Base-by-base conservation (phyloP, 2,888 invertebrate species). In the Proisotoma minuta region DNA sequence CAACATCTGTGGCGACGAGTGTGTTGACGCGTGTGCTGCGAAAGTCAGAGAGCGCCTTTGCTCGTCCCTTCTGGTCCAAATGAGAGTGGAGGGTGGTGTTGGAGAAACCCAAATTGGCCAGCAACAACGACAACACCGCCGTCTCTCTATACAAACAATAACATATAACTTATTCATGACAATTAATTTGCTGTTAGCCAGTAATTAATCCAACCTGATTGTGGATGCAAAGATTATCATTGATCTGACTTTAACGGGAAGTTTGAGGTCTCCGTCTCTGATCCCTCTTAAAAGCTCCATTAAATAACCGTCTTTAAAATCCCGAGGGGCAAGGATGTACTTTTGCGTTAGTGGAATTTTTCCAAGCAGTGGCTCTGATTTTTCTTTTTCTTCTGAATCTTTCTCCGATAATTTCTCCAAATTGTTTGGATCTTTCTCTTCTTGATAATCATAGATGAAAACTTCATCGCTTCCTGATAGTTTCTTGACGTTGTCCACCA, bases 1-100 rank as follows among this genome's bases (percentile, higher is more conserved):
- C 98, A 0, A 99, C 94, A 80, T 98, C 96, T 0, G 99, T 99
- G 0, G 97, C 95, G 59, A 99, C 88, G 22, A 99, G 81, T 23
- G 97, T 91, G 74, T 87, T 87, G 5, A 88, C 84, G 59, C 87
- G 85, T 76, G 91, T 90, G 0, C 96, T 93, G 75, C 96, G 88
- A 78, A 99, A 99, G 76, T 86, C 87, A 10, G 88, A 84, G 1
- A 99, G 82, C 0, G 97, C 86, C 0, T 88, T 84, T 39, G 92
- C 82, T 5, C 99, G 83, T 75, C 93, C 88, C 69, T 84, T 84
- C 78, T 99, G 98, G 15, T 89, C 82, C 80, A 97, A 89, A 84
- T 91, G 91, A 0, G 94, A 95, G 79, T 99, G 98, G 8, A 99
- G 81, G 49, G 93, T 88, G 0, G 90, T 91, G 78, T 92, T 93